Base-by-base conservation (phyloP, 2,888 invertebrate species). In the Drosophila maculinotata region DNA sequence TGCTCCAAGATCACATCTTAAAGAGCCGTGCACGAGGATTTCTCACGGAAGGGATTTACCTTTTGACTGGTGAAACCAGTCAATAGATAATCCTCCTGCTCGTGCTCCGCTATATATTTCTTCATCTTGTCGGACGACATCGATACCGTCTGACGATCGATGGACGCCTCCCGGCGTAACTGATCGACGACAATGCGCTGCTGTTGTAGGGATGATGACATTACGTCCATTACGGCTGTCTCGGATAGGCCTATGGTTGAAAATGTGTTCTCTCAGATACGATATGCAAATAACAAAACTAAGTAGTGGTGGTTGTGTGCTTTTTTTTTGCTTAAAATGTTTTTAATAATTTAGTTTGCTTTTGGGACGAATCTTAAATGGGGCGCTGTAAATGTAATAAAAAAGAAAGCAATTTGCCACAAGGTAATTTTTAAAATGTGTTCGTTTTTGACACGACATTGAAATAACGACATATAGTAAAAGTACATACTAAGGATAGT, bases 41-140 rank as follows among this genome's bases (percentile, higher is more conserved):
- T 98, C 92, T 98, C 98, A 84, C 98, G 95, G 94, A 97, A 98
- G 33, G 98, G 98, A 92, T 98, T 98, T 14, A 98, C 97, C 92
- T 98, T 97, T 91, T 98, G 98, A 82, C 97, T 97, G 76, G 97
- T 96, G 92, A 98, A 98, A 30, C 98, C 98, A 78, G 97, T 96
- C 79, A 98, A 94, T 42, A 98, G 94, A 90, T 96, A 98, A 92
- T 98, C 98, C 91, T 98, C 98, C 89, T 97, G 96, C 90, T 97
- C 96, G 89, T 98, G 98, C 89, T 98, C 97, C 41, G 94, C 94
- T 75, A 98, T 97, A 90, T 95, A 98, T 90, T 97, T 97, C 91
- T 98, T 96, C 83, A 98, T 97, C 89, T 98, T 98, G 71, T 97
- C 95, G 74, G 98, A 96, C n/a, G 97, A 98, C 85, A 95, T 95